Conservation (phyloP, 2,113 vertebrate species). For the Saccopteryx bilineata region DNA sequence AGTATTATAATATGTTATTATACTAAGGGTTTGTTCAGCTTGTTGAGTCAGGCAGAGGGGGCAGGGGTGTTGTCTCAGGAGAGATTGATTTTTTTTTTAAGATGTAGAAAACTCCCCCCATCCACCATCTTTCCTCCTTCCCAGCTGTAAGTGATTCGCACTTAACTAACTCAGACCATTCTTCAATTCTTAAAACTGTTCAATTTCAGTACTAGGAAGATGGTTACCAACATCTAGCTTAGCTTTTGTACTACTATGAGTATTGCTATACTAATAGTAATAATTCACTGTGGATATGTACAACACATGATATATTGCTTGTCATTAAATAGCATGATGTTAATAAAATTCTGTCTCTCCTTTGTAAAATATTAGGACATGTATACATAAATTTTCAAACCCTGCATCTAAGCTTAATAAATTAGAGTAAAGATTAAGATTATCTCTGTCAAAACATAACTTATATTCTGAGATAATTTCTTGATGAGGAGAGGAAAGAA, state of each 20-base stretch:
- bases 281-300: not conserved
- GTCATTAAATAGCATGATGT: not conserved
- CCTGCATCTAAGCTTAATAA: not conserved
- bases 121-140: not conserved
- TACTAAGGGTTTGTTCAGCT: not conserved
- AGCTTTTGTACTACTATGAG: not conserved
- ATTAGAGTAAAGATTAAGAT: not conserved
- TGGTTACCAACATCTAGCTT: no score
- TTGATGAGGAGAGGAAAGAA: not conserved
- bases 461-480: conserved; percentile 49
- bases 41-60: not conserved
- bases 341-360: conserved; percentile 1
- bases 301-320: not conserved
- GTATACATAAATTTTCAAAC: not conserved
- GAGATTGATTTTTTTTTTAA: not conserved
- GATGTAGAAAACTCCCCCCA: not conserved
- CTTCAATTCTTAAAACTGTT: not conserved
- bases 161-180: not conserved
- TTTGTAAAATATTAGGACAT: not conserved
- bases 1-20: not conserved
- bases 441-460: not conserved
- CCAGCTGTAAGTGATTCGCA: not conserved
- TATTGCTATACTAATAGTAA: not conserved
- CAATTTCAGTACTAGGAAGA: not conserved
- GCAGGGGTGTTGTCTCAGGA: fast-evolving